Conservation (phyloP, 2,113 vertebrate genomes). For the Fulmarus glacialis region DNA sequence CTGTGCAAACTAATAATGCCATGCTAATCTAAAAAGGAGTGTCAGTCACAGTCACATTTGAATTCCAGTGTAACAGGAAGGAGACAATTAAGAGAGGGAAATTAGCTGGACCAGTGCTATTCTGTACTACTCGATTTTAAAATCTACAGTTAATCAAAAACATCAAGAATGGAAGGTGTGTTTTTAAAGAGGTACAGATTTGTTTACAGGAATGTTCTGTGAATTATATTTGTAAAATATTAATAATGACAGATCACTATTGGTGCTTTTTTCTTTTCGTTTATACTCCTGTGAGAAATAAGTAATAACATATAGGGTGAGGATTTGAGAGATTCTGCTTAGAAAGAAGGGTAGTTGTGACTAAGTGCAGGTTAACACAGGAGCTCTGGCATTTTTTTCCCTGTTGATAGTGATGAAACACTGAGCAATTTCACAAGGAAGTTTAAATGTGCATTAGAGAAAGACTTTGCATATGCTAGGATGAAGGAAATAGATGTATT, state of each 20-base stretch:
- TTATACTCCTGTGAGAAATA: not conserved
- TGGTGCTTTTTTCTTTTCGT: not conserved
- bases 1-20: slow-evolving; percentile 18
- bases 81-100: not conserved
- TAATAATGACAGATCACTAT: not conserved
- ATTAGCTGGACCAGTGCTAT: not conserved
- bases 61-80: not conserved
- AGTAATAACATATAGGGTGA: not conserved
- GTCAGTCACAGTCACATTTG: not conserved
- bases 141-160: not conserved
- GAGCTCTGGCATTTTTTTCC: not conserved
- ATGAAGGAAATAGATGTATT: not conserved
- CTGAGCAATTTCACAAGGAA: not conserved
- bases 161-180: not conserved
- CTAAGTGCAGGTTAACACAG: not conserved
- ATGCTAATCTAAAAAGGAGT: not conserved
- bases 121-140: not conserved
- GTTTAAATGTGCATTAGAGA: not conserved
- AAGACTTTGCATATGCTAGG: not conserved
- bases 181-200: not conserved
- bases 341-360: not conserved
- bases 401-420: not conserved
- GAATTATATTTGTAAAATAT: not conserved
- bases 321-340: not conserved
- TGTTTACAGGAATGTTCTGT: not conserved